phyloP scores from a whole-genome alignment of 2,113 vertebrate genomes.

The Trinectes maculatus region DNA sequence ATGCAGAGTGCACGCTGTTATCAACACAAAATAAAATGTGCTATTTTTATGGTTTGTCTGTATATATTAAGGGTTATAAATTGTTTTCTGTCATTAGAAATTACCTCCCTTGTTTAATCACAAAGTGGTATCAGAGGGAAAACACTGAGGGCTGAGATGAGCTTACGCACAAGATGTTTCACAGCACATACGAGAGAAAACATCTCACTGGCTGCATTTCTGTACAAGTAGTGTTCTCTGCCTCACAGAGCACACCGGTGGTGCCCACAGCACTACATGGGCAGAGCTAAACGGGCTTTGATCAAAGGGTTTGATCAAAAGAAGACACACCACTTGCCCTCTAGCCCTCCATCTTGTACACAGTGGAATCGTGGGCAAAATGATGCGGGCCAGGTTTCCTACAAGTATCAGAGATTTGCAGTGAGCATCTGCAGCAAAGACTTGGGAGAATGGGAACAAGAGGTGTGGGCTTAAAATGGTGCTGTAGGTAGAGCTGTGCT shows the following conservation, averaged over 20 bases:
- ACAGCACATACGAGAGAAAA: conserved; percentile 46
- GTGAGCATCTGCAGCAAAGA: conserved; percentile 58
- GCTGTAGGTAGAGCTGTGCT: conserved; percentile 63
- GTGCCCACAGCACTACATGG: conserved; percentile 82
- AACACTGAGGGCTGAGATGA: conserved; percentile 9
- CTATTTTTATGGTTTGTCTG: conserved; percentile 17
- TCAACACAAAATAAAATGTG: conserved; percentile 7
- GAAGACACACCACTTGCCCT: conserved; percentile 79
- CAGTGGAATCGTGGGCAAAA: conserved; percentile 71
- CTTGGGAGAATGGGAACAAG: conserved; percentile 59
- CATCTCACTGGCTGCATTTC: conserved; percentile 56
- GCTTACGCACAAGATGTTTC: conserved; percentile 28
- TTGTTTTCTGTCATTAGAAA: not conserved
- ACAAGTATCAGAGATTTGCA: conserved; percentile 68
- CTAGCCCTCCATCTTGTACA: conserved; percentile 79
- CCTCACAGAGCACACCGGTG: conserved; percentile 71
- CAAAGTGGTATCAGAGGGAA: conserved; percentile 15
- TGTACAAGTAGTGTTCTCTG: conserved; percentile 58
- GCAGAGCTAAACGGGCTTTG: conserved; percentile 81
- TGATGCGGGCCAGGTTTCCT: conserved; percentile 70
- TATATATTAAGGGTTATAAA: conserved; percentile 8
- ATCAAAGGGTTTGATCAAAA: conserved; percentile 81
- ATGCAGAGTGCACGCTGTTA: conserved; percentile 5
- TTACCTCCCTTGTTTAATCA: conserved; percentile 1
- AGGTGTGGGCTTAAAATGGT: conserved; percentile 64